A percentile compares a stretch with the other conserved stretches of the same genome.
Evolutionary conservation across 2,888 invertebrate genomes (phyloP).

Genomic region (Oligia fasciuncula): DNA sequence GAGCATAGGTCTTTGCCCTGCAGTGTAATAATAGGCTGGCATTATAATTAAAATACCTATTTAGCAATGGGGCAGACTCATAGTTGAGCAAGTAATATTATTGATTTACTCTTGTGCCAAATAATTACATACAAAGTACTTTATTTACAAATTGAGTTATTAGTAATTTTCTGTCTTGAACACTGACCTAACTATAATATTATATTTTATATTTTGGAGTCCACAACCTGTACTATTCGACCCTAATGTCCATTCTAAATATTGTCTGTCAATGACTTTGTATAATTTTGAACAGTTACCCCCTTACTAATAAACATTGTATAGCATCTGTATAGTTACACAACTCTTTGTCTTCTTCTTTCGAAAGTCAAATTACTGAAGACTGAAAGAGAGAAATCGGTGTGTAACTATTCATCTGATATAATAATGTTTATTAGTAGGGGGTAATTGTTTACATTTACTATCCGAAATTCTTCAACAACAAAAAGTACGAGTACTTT

Average conservation of each 20-base stretch:
- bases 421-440: too few relatives aligned
- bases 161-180: neutral
- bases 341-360: too few relatives aligned
- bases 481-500: constrained; percentile 59
- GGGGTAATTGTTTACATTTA: constrained; percentile 19
- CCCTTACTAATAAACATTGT: too few relatives aligned
- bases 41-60: neutral
- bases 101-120: neutral
- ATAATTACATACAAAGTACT: neutral
- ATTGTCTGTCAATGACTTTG: constrained; percentile 2
- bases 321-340: too few relatives aligned
- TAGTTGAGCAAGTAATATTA: neutral
- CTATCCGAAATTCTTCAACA: constrained; percentile 53
- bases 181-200: neutral
- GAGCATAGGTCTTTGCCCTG: neutral
- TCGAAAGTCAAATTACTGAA: too few relatives aligned
- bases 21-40: neutral
- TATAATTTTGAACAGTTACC: neutral
- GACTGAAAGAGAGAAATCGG: too few relatives aligned
- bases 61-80: neutral
- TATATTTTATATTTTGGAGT: neutral
- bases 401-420: too few relatives aligned
- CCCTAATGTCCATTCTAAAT: neutral
- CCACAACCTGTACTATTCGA: neutral
- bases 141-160: neutral